Conservation (phyloP, 2,888 invertebrate species). For the Lasioglossum malachurum region DNA sequence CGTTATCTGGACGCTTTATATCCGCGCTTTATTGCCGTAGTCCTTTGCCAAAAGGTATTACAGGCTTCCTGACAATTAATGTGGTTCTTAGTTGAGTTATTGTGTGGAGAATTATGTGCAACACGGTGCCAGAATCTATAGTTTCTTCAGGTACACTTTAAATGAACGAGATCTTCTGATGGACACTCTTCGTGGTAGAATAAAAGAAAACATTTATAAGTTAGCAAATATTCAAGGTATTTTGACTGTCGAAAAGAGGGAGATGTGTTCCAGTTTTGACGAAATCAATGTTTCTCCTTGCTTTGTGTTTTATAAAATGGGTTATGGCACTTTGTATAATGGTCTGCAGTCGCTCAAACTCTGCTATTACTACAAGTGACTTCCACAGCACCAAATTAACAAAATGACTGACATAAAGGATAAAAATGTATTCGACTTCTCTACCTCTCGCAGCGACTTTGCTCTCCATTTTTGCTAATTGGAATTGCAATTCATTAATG, state of each 20-base stretch:
- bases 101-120: not conserved
- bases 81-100: slow-evolving; percentile 59
- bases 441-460: not conserved
- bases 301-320: no score
- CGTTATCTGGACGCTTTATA: slow-evolving; percentile 47
- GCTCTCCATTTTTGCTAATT: not conserved
- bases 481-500: not conserved
- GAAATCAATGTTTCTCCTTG: no score
- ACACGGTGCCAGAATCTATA: not conserved
- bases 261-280: no score
- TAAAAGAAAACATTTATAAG: not conserved
- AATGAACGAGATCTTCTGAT: not conserved
- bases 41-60: slow-evolving; percentile 41
- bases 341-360: not conserved
- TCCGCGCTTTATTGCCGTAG: slow-evolving; percentile 36
- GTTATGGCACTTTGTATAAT: not conserved
- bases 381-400: not conserved
- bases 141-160: not conserved
- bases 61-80: slow-evolving; percentile 53
- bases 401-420: not conserved
- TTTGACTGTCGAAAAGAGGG: no score
- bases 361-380: not conserved
- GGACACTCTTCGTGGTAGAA: not conserved
- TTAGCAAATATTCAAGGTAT: not conserved
- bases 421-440: not conserved